Conservation (phyloP, 2,888 invertebrate genomes). For the Leptinotarsa tumamoca region DNA sequence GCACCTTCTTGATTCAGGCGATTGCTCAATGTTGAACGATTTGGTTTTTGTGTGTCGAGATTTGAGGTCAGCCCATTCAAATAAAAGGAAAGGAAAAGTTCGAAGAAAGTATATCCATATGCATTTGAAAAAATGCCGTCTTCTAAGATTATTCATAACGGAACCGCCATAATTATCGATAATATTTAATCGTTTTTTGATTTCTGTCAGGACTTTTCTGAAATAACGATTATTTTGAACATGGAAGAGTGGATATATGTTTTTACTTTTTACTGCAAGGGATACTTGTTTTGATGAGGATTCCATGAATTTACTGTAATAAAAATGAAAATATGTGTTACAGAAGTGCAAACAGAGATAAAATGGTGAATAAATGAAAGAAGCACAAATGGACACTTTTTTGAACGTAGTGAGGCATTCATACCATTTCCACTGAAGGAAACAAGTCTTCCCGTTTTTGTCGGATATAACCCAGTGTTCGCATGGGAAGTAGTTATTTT, state of each 20-base stretch:
- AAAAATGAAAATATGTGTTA: no score
- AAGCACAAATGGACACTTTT: no score
- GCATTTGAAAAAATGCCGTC: constrained; percentile 2
- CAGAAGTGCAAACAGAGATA: no score
- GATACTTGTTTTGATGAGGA: no score
- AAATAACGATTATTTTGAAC: not conserved
- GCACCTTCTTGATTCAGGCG: not conserved
- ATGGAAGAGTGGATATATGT: not conserved
- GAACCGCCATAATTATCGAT: not conserved
- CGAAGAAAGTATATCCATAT: constrained; percentile 17
- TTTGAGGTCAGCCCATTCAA: constrained; percentile 10
- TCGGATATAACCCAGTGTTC: no score
- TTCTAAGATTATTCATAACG: not conserved
- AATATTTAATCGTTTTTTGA: constrained; percentile 1
- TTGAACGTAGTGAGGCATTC: no score
- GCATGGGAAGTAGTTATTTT: no score
- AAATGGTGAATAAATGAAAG: no score
- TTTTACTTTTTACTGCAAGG: not conserved
- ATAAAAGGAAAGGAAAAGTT: constrained; percentile 29
- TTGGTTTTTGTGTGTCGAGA: constrained; percentile 10
- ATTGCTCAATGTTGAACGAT: not conserved
- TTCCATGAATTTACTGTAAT: no score
- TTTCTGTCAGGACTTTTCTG: not conserved
- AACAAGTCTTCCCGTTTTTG: no score
- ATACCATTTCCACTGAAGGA: no score